phyloP scores from a whole-genome alignment of 2,113 vertebrate species.

The Oreochromis spilurus region DNA sequence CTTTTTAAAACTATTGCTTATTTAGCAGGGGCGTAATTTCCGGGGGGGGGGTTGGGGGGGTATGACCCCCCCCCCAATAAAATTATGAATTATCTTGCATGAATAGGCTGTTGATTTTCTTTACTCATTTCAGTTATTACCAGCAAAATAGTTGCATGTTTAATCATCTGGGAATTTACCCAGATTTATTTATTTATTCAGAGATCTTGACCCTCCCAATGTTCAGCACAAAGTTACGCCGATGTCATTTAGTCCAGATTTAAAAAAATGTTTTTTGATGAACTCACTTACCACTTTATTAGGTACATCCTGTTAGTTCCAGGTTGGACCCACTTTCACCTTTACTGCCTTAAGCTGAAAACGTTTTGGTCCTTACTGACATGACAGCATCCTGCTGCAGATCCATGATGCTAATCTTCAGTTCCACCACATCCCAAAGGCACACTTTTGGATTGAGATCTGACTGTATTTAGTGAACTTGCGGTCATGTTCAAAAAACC shows the following conservation, averaged over 20 bases:
- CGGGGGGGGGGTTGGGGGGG: too few relatives aligned
- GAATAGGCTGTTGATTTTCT: too few relatives aligned
- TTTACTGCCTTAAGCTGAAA: not conserved
- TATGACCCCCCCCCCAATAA: too few relatives aligned
- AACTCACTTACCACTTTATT: not conserved
- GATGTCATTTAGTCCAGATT: not conserved
- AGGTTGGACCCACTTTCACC: not conserved
- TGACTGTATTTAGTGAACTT: not conserved
- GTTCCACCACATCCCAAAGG: not conserved
- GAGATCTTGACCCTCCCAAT: too few relatives aligned
- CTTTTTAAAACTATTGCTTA: not conserved
- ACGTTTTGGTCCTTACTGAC: not conserved
- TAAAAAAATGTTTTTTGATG: fast-evolving
- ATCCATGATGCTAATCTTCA: not conserved
- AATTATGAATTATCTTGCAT: too few relatives aligned
- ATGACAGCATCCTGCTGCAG: not conserved
- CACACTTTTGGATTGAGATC: not conserved
- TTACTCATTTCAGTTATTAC: too few relatives aligned
- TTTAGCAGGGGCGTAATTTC: not conserved
- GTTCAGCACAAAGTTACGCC: too few relatives aligned
- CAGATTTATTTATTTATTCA: too few relatives aligned
- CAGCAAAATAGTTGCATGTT: too few relatives aligned
- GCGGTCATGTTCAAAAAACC: not conserved
- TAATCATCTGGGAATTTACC: too few relatives aligned
- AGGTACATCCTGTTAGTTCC: not conserved